Evolutionary conservation across 2,888 invertebrate species (phyloP).

Genomic region (Euproctis similis): DNA sequence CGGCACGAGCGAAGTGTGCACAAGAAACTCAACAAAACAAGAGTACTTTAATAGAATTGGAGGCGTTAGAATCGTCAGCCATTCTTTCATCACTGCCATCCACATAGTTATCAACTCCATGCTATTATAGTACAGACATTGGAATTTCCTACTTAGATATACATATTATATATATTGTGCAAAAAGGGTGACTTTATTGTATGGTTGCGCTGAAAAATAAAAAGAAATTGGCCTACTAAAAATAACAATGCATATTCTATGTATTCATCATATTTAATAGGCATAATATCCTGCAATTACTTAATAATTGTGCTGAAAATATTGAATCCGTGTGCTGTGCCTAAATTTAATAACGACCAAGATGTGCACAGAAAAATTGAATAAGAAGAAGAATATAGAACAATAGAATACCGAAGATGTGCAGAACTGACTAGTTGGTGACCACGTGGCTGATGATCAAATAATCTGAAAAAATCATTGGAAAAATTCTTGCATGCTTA

Average conservation of each 20-base stretch:
- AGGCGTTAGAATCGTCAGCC: constrained; percentile 68
- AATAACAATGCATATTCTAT: constrained; percentile 1
- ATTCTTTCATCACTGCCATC: constrained; percentile 44
- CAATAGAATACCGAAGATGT: constrained; percentile 44
- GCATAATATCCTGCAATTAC: constrained; percentile 37
- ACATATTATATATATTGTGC: constrained; percentile 39
- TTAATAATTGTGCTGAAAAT: constrained; percentile 42
- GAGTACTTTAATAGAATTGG: constrained; percentile 49
- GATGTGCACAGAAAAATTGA: constrained; percentile 52
- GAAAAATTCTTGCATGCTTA: constrained; percentile 23
- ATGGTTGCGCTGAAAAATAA: constrained; percentile 21
- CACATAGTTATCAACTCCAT: constrained; percentile 56
- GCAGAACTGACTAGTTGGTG: constrained; percentile 48
- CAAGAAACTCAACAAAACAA: constrained; percentile 46
- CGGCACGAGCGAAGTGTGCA: constrained; percentile 45
- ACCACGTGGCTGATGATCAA: constrained; percentile 31
- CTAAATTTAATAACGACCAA: constrained; percentile 46
- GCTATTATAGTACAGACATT: constrained; percentile 70
- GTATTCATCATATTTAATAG: constrained; percentile 44
- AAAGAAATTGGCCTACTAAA: constrained; percentile 5
- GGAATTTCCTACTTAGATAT: constrained; percentile 38
- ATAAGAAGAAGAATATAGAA: constrained; percentile 38
- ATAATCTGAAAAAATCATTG: constrained; percentile 29
- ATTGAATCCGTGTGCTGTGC: constrained; percentile 51
- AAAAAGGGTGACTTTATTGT: constrained; percentile 30